Percentiles rank a stretch among this genome's conserved stretches.
These are phyloP conservation scores for Sebastes umbrosus DNA, from an alignment of 2,797 vertebrate species.

Conservation along the genomic window DNA sequence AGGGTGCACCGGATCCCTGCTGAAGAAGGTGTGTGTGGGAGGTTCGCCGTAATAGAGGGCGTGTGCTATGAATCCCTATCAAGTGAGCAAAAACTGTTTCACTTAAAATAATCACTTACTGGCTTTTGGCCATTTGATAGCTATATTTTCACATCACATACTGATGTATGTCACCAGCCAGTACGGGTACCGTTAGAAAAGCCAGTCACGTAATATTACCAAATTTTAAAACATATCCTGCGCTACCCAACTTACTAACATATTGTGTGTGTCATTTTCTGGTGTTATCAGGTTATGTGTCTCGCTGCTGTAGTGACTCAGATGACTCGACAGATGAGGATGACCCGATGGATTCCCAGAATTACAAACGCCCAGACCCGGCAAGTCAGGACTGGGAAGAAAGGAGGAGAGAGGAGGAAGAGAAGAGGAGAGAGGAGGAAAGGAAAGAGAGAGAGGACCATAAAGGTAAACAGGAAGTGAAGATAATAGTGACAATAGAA, in stretches of 20 bases:
- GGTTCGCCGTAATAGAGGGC: constrained; percentile 80
- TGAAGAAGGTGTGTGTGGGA: constrained; percentile 92
- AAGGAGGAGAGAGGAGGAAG: constrained; percentile 73
- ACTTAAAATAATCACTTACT: constrained; percentile 67
- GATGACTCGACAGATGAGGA: constrained; percentile 91
- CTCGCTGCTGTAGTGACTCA: constrained; percentile 92
- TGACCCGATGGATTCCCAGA: constrained; percentile 83
- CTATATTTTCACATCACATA: constrained; percentile 54
- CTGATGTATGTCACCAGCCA: constrained; percentile 60
- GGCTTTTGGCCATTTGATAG: constrained; percentile 69
- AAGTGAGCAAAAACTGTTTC: constrained; percentile 82
- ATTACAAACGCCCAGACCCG: constrained; percentile 62
- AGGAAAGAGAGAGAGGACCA: constrained; percentile 76
- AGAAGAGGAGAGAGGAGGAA: constrained; percentile 74
- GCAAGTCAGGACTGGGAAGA: constrained; percentile 79
- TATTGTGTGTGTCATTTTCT: constrained; percentile 7
- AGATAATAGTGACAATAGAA: constrained; percentile 81
- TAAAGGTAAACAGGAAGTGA: constrained; percentile 79
- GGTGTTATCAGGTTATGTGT: constrained; percentile 88
- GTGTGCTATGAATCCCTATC: constrained; percentile 84
- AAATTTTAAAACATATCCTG: neutral
- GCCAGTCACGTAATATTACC: neutral
- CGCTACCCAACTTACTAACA: constrained; percentile 2
- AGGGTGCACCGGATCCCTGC: constrained; percentile 89
- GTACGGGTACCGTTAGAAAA: constrained; percentile 64